Evolutionary conservation across 2,888 invertebrate genomes (phyloP).

Genomic region (Drosophila parthenogenetica): DNA sequence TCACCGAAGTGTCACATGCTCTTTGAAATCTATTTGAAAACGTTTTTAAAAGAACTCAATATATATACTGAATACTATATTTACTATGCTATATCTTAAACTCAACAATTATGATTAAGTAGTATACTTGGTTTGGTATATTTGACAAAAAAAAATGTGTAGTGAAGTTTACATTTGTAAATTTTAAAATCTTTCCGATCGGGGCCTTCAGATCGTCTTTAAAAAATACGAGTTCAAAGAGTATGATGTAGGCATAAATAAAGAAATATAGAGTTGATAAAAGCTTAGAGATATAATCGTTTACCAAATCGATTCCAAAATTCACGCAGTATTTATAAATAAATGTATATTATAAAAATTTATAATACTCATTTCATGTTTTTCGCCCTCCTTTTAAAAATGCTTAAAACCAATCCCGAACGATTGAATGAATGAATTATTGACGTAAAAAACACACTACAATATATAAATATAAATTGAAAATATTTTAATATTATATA

Average conservation of each 20-base stretch:
- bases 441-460: conserved; percentile 36
- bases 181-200: background rate
- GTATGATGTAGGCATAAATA: conserved; percentile 25
- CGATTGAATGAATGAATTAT: conserved; percentile 59
- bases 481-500: conserved; percentile 19
- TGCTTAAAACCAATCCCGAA: conserved; percentile 67
- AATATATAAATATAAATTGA: conserved; percentile 37
- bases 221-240: conserved; percentile 24
- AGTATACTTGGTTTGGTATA: no score
- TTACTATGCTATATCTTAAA: no score
- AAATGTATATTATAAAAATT: conserved; percentile 51
- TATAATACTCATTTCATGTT: conserved; percentile 72
- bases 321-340: conserved; percentile 38
- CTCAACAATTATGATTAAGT: no score
- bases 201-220: background rate
- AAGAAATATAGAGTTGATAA: conserved; percentile 7
- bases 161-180: no score
- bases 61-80: no score
- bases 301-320: conserved; percentile 23
- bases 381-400: conserved; percentile 69
- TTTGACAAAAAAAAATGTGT: no score
- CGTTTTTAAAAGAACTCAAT: no score
- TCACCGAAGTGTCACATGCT: conserved; percentile 21
- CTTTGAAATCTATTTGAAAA: conserved; percentile 16
- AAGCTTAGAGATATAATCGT: conserved; percentile 15